These are phyloP conservation scores for Glaucopsyche alexis DNA, from an alignment of 2,888 invertebrate species.

Conservation along the genomic window DNA sequence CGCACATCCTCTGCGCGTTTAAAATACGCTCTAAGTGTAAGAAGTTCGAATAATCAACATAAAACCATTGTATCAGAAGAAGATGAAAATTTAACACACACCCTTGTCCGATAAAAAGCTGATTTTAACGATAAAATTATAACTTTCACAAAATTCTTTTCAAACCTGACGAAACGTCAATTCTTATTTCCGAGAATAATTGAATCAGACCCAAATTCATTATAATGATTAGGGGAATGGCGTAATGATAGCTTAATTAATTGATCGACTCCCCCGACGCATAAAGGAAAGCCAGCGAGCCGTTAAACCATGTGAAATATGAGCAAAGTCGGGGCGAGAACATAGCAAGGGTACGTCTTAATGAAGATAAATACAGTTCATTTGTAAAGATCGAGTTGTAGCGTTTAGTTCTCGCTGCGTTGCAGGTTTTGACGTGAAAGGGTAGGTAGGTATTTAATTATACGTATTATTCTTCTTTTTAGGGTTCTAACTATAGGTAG, in stretches of 20 bases:
- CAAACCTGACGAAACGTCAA: neutral
- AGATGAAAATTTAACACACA: neutral
- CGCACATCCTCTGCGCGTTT: no score
- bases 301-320: slow-evolving; percentile 78
- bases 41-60: no score
- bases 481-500: no score
- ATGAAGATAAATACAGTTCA: slow-evolving; percentile 79
- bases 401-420: slow-evolving; percentile 42
- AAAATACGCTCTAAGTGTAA: no score
- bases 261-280: slow-evolving; percentile 76
- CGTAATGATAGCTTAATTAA: slow-evolving; percentile 75
- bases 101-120: neutral
- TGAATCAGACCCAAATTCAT: slow-evolving; percentile 59
- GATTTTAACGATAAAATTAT: no score
- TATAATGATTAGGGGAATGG: slow-evolving; percentile 62
- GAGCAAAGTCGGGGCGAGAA: slow-evolving; percentile 71
- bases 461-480: no score
- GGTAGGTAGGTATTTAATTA: no score
- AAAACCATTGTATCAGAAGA: no score
- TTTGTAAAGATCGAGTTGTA: slow-evolving; percentile 70
- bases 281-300: slow-evolving; percentile 71
- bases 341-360: slow-evolving; percentile 71
- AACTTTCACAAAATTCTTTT: neutral
- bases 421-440: slow-evolving; percentile 8
- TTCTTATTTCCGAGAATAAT: slow-evolving; percentile 49